Evolutionary conservation across 1,140 invertebrate genomes (phyloP).

Genomic region (Bombus superbus): DNA sequence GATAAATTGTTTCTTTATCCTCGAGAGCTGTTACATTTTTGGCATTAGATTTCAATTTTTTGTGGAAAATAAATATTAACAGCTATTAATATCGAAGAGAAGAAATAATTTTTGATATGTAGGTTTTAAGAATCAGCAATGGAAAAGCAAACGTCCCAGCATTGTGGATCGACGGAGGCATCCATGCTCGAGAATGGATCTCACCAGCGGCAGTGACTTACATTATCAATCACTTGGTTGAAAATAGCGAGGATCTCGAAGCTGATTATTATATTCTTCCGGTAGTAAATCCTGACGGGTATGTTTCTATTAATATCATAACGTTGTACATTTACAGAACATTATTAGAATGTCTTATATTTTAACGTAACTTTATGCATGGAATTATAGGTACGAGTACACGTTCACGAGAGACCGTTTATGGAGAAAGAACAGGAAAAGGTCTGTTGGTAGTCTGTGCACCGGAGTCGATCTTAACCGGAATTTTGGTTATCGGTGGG

Average conservation of each 20-base stretch:
- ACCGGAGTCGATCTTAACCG: slow-evolving; percentile 88
- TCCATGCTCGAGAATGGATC: slow-evolving; percentile 92
- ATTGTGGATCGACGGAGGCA: slow-evolving; percentile 87
- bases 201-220: slow-evolving; percentile 87
- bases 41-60: too few relatives aligned
- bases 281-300: slow-evolving; percentile 87
- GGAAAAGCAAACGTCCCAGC: slow-evolving; percentile 76
- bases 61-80: background rate
- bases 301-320: slow-evolving; percentile 71
- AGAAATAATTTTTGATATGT: background rate
- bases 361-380: background rate
- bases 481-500: slow-evolving; percentile 88
- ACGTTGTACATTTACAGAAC: background rate
- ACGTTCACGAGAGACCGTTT: slow-evolving; percentile 86
- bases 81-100: background rate
- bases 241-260: slow-evolving; percentile 87
- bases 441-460: slow-evolving; percentile 84
- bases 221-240: slow-evolving; percentile 89
- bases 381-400: slow-evolving; percentile 86
- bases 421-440: slow-evolving; percentile 88
- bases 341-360: background rate
- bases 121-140: slow-evolving; percentile 86
- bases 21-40: too few relatives aligned
- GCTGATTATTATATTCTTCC: slow-evolving; percentile 85
- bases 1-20: too few relatives aligned